Evolutionary conservation across 2,888 invertebrate species (phyloP).

Genomic region (Aricia artaxerxes): DNA sequence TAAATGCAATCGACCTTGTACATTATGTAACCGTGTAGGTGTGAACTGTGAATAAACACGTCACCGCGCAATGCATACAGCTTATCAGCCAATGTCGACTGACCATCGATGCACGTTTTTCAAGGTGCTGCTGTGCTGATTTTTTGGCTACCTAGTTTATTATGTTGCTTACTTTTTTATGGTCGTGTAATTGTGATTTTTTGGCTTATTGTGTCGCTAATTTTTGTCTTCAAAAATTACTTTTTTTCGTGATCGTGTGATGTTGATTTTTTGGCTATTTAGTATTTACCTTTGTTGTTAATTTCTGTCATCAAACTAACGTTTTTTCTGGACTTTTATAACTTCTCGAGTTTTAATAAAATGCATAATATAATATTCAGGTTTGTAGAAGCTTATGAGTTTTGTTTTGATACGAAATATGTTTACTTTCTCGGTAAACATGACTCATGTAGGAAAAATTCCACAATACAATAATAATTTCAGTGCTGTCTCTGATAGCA

Average conservation of each 20-base stretch:
- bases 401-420: too few relatives aligned
- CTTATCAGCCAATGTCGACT: constrained; percentile 36
- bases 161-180: too few relatives aligned
- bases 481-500: neutral
- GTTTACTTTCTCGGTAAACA: neutral
- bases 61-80: constrained; percentile 32
- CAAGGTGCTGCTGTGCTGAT: neutral
- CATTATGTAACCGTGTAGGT: constrained; percentile 1
- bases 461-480: constrained; percentile 17
- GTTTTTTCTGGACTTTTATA: neutral
- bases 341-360: too few relatives aligned
- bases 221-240: too few relatives aligned
- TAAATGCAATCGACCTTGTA: neutral
- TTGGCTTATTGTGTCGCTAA: too few relatives aligned
- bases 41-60: constrained; percentile 18
- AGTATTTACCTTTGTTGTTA: neutral
- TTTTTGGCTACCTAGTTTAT: neutral
- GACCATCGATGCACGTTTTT: constrained; percentile 5
- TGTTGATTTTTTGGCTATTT: neutral
- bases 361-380: too few relatives aligned
- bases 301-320: neutral
- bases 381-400: too few relatives aligned
- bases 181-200: too few relatives aligned
- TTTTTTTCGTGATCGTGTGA: neutral
- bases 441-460: constrained; percentile 4